phyloP scores from a whole-genome alignment of 2,888 invertebrate species.

The Escarpia spicata region DNA sequence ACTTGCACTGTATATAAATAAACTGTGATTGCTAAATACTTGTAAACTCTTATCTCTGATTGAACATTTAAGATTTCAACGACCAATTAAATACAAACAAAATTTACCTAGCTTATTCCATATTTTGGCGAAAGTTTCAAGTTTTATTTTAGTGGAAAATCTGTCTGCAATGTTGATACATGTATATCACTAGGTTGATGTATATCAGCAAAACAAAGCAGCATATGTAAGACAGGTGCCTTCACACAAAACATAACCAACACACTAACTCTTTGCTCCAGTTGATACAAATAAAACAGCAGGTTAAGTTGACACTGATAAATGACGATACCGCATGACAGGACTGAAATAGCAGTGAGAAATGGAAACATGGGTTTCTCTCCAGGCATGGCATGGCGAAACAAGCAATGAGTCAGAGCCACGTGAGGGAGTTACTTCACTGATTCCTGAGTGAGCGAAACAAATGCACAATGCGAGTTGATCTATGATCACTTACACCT shows the following conservation, averaged over 20 bases:
- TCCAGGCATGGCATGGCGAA: neutral
- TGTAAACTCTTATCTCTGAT: neutral
- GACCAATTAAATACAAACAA: neutral
- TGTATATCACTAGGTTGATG: neutral
- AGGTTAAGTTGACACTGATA: neutral
- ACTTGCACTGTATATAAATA: no score
- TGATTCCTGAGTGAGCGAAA: neutral
- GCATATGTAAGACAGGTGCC: neutral
- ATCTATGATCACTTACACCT: neutral
- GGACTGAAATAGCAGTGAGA: neutral
- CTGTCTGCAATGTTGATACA: neutral
- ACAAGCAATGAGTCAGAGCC: neutral
- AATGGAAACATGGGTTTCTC: no score
- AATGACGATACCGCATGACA: neutral
- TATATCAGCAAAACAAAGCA: neutral
- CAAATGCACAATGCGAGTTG: neutral
- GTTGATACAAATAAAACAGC: neutral
- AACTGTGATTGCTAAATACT: no score
- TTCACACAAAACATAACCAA: neutral
- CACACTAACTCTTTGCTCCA: neutral
- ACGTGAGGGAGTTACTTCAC: neutral
- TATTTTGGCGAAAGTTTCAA: neutral
- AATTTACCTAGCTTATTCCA: neutral
- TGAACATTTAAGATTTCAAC: neutral
- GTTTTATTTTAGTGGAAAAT: neutral